Conservation (phyloP, 2,113 vertebrate genomes). For the Bubo bubo region DNA sequence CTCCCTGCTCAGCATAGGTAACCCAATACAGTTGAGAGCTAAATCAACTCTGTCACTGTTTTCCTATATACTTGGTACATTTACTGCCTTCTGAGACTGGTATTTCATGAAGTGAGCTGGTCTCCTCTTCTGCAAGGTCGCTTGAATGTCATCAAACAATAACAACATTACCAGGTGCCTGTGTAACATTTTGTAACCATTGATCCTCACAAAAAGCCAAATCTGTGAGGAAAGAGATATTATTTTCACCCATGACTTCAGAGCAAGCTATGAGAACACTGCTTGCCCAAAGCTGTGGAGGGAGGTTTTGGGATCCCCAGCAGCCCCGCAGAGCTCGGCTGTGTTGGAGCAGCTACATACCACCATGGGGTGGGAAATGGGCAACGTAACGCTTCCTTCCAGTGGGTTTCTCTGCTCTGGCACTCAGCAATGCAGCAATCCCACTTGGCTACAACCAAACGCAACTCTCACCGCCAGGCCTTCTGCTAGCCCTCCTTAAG, state of each 20-base stretch:
- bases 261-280: background rate
- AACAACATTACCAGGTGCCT: background rate
- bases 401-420: background rate
- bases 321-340: background rate
- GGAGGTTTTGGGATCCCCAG: background rate
- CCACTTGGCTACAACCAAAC: background rate
- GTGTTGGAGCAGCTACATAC: background rate
- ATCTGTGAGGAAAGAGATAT: background rate
- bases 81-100: background rate
- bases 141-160: conserved; percentile 4
- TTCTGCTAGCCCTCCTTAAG: background rate
- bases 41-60: background rate
- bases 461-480: background rate
- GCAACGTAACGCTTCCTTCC: background rate
- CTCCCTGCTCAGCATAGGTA: background rate
- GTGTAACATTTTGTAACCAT: background rate
- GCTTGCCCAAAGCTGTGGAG: background rate
- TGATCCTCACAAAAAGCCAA: background rate
- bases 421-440: background rate
- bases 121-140: background rate
- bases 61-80: background rate
- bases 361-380: background rate
- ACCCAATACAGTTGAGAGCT: background rate
- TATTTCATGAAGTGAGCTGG: background rate
- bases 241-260: background rate